Evolutionary conservation across 2,113 vertebrate genomes (phyloP).

Genomic region (Microcebus lehilahytsara): DNA sequence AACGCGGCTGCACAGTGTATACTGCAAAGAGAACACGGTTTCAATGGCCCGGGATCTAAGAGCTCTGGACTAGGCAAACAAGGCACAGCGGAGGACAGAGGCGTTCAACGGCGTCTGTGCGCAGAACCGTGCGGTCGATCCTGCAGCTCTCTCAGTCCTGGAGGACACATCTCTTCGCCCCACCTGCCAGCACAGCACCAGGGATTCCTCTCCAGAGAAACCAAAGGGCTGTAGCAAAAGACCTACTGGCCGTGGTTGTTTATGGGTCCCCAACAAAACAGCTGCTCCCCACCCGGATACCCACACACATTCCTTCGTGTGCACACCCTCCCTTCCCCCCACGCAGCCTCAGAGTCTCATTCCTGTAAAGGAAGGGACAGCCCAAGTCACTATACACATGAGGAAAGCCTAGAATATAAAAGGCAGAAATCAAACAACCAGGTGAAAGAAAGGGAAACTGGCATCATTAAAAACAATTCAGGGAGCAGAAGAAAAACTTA

Average conservation of each 20-base stretch:
- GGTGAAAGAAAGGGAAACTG: not conserved
- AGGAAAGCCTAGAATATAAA: not conserved
- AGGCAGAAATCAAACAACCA: not conserved
- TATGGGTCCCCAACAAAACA: not conserved
- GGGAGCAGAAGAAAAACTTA: not conserved
- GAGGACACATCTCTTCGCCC: not conserved
- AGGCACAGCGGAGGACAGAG: not conserved
- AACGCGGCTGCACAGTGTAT: not conserved
- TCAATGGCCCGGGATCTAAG: not conserved
- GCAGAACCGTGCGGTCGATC: not conserved
- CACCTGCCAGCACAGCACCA: not conserved
- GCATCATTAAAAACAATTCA: not conserved
- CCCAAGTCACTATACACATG: not conserved
- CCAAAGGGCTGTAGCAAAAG: not conserved
- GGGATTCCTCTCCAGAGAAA: not conserved
- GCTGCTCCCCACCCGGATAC: not conserved
- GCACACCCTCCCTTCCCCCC: not conserved
- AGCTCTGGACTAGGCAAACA: not conserved
- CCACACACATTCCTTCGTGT: not conserved
- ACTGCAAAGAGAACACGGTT: not conserved
- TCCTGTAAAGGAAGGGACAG: not conserved
- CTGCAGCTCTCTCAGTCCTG: not conserved
- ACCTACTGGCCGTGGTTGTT: not conserved
- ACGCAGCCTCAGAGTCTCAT: not conserved
- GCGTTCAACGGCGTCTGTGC: not conserved